Base-by-base conservation (phyloP, 2,888 invertebrate species). In the Tolmerus cingulatus region DNA sequence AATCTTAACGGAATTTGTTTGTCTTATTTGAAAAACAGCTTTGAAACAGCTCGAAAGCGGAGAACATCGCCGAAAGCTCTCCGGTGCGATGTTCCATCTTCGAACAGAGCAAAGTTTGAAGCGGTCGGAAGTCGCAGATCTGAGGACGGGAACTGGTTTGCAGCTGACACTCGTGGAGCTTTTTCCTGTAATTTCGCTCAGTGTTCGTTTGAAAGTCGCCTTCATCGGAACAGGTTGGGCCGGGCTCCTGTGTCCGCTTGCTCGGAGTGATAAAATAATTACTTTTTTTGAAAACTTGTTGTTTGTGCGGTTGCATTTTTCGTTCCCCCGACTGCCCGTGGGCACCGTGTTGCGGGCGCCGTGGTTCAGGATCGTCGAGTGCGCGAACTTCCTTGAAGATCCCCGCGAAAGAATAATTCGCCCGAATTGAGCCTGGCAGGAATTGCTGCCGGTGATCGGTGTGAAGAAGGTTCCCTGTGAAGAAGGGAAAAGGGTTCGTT, bases 131-230 rank as follows among this genome's bases (percentile, higher is more conserved):
- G 46, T 82, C 19, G 34, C 81, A 14, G 14, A 79, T 79, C 37
- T 14, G 23, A 3, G n/a, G 16, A 51, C 14, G 1, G 81, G 19
- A 78, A 78, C 78, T 23, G 43, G 78, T 78, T 78, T 77, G 5
- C 81, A 82, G 81, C 81, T 51, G 81, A 51, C 57, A 37, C 57
- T 57, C 55, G 34, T 5, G 55, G 30, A 82, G 81, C 81, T 82
- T 34, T 51, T 82, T 82, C 81, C 57, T 19, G 37, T n/a, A 55
- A 55, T 82, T 55, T 34, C 55, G 16, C 55, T 82, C 81, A 82
- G 81, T 82, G 51, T 82, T 82, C 81, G 51, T 82, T 55, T 82
- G 81, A 82, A 82, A 82, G 81, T 57, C 81, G 81, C 57, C 57
- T 82, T 51, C n/a, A 34, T 8, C 55, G 19, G 78, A 43, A 19